Evolutionary conservation across 2,888 invertebrate species (phyloP), one percentile per base, ranked within the genome.

Genomic region (Calameuta pallipes): DNA sequence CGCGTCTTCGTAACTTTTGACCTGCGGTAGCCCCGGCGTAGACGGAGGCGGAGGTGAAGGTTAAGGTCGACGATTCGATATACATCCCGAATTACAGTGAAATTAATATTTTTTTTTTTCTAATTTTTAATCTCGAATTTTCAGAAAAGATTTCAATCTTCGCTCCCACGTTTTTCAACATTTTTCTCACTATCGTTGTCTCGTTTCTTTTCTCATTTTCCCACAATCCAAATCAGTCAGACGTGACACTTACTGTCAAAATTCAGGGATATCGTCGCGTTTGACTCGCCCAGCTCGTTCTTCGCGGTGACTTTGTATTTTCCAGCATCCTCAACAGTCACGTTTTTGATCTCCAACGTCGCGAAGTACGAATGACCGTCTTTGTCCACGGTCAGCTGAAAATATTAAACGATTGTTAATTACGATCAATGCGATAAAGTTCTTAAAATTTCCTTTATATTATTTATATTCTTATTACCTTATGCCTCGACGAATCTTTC

Each of bases 231-330:
- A 23, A 56, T 56, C 41, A 56, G 4, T 6, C 41, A 23, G 41
- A 56, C 41, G 15, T 23, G 78, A 84, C 90, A 96, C 98, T 97
- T 95, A 98, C 98, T 98, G 95, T 98, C 98, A 94, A 98, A 98
- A 94, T 98, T 98, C 89, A 98, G 95, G 93, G 98, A 98, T 93
- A 98, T 98, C 83, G 98, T 98, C 82, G 98, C 98, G 92, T 98
- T 98, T 92, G 98, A 98, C 93, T 99, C 98, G 92, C 99, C 99
- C 89, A 98, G 95, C 93, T 98, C 98, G 94, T 98, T 99, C 94
- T 98, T 98, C 89, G 98, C 98, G 89, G 97, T 98, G 89, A 98
- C 98, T 94, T 97, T 96, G 93, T 98, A 98, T 94, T 98, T 98
- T 91, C 98, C 98, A 93, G 98, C 98, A 94, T 98, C 98, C 94